phyloP scores from a whole-genome alignment of 1,140 invertebrate genomes.

The Atta cephalotes region DNA sequence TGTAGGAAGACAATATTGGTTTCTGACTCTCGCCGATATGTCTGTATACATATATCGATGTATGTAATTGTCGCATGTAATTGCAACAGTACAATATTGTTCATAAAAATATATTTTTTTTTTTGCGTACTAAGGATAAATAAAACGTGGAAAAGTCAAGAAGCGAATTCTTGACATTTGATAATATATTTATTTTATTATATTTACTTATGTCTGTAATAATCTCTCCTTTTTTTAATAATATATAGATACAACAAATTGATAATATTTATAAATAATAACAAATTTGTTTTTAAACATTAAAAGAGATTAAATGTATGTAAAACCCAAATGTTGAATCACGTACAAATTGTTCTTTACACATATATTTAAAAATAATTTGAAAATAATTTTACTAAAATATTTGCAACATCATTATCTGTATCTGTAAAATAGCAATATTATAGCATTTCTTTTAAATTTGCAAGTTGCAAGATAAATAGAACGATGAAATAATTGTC shows the following conservation, averaged over 20 bases:
- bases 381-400: background rate
- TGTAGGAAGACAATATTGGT: slow-evolving; percentile 58
- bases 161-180: background rate
- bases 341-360: background rate
- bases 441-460: background rate
- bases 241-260: slow-evolving; percentile 13
- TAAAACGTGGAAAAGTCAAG: too few species aligned
- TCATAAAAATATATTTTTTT: slow-evolving; percentile 45
- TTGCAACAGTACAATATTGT: slow-evolving; percentile 43
- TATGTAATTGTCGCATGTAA: slow-evolving; percentile 3
- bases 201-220: background rate
- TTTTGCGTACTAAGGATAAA: background rate
- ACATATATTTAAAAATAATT: background rate
- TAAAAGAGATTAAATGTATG: background rate
- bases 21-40: background rate
- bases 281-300: background rate
- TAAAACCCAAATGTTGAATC: background rate
- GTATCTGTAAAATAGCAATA: slow-evolving; percentile 31
- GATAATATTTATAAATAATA: slow-evolving; percentile 14
- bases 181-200: background rate
- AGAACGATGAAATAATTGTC: background rate
- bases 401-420: background rate
- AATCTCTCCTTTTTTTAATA: too few species aligned
- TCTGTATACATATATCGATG: too few species aligned
- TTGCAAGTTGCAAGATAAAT: slow-evolving; percentile 21